Conservation (phyloP, 2,113 vertebrate genomes). For the Pseudolaguvia tuberculata region DNA sequence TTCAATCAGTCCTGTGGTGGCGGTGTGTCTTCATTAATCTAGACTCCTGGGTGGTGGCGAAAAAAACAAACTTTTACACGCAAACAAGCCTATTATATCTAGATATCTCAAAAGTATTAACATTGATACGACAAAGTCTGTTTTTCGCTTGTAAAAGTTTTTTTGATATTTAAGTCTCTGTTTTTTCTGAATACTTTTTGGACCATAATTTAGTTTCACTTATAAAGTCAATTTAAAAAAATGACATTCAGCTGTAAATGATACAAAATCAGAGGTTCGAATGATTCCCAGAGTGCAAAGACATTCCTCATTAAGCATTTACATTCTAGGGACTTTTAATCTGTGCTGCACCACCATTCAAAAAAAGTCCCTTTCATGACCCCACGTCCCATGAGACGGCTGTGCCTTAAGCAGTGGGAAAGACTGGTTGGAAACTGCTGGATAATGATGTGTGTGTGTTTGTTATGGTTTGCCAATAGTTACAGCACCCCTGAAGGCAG, state of each 20-base stretch:
- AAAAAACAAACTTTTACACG: conserved; percentile 43
- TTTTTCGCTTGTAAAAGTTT: background rate
- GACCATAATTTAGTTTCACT: conserved; percentile 2
- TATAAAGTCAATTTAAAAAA: background rate
- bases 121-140: background rate
- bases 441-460: conserved; percentile 60
- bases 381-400: conserved; percentile 21
- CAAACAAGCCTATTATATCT: conserved; percentile 7
- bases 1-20: conserved; percentile 45
- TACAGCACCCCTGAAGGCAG: conserved; percentile 60
- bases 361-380: conserved; percentile 44
- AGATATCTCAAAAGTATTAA: background rate
- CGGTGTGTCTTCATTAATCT: conserved; percentile 48
- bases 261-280: background rate
- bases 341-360: conserved; percentile 1
- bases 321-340: conserved; percentile 17
- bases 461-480: conserved; percentile 65
- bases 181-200: background rate
- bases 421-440: conserved; percentile 41
- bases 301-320: conserved; percentile 5
- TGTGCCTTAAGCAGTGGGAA: conserved; percentile 32
- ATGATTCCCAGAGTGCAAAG: conserved; percentile 1
- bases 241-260: conserved; percentile 1
- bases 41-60: conserved; percentile 23
- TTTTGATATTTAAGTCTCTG: background rate